phyloP scores from a whole-genome alignment of 2,113 vertebrate species.

The Marcusenius ussheri region DNA sequence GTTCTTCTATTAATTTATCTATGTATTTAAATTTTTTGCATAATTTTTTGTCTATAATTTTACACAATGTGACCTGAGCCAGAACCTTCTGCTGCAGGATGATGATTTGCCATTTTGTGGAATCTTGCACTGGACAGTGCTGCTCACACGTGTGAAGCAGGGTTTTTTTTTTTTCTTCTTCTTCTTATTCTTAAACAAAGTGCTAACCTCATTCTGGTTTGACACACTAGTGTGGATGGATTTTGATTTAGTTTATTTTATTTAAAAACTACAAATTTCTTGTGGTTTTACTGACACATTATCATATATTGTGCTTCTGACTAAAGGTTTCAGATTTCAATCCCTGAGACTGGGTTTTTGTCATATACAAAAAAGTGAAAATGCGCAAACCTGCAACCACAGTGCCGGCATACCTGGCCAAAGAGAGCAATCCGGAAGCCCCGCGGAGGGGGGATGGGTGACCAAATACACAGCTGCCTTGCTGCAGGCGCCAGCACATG shows the following conservation, averaged over 20 bases:
- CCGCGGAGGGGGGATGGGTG: constrained; percentile 30
- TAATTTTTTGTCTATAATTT: background rate
- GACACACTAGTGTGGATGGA: background rate
- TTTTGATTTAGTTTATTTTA: background rate
- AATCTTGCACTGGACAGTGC: background rate
- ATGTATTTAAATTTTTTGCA: too few species aligned
- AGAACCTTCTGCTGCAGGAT: background rate
- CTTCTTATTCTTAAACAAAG: background rate
- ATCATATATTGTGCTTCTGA: background rate
- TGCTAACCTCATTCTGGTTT: background rate
- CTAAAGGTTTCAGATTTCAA: background rate
- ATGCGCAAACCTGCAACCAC: constrained; percentile 42
- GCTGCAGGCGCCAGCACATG: background rate
- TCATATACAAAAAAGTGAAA: background rate
- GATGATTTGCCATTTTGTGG: background rate
- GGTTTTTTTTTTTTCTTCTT: background rate
- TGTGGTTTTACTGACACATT: background rate
- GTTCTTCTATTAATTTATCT: background rate
- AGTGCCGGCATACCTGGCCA: constrained; percentile 53
- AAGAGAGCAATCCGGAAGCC: constrained; percentile 56
- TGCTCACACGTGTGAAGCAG: background rate
- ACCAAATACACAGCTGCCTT: constrained; percentile 15
- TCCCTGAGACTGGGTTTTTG: background rate
- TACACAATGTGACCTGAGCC: background rate
- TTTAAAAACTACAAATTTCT: background rate